Conservation (phyloP, 1,140 invertebrate genomes). For the Aphis craccivora region DNA sequence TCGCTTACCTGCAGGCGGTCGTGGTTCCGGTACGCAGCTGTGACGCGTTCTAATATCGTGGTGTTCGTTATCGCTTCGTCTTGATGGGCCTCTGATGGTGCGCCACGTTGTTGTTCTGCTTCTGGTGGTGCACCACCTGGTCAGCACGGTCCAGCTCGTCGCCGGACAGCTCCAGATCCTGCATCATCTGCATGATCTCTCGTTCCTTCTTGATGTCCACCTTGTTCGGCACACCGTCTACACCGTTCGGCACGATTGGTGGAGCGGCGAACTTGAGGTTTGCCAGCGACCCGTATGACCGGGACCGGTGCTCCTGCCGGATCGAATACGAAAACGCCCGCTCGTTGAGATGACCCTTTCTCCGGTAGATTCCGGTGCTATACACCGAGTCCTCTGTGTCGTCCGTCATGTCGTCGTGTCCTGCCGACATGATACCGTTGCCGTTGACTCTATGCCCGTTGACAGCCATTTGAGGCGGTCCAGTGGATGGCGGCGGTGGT, state of each 20-base stretch:
- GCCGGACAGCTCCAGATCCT: slow-evolving; percentile 82
- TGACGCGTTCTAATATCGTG: background rate
- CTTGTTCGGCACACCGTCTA: slow-evolving; percentile 59
- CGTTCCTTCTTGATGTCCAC: slow-evolving; percentile 85
- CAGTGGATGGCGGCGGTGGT: slow-evolving; percentile 63
- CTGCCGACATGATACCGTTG: slow-evolving; percentile 29
- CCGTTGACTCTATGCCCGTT: slow-evolving; percentile 61
- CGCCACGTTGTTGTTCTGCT: slow-evolving; percentile 34
- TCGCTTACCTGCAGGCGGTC: slow-evolving; percentile 11
- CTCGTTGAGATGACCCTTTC: slow-evolving; percentile 92
- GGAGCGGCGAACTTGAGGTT: slow-evolving; percentile 82
- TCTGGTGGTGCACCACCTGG: slow-evolving; percentile 64
- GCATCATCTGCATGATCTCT: slow-evolving; percentile 90
- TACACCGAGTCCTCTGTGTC: slow-evolving; percentile 74
- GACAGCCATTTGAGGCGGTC: slow-evolving; percentile 61
- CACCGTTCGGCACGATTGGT: slow-evolving; percentile 63
- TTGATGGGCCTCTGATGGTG: slow-evolving; percentile 63
- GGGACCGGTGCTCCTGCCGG: slow-evolving; percentile 87
- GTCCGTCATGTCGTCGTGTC: slow-evolving; percentile 59
- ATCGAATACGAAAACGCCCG: slow-evolving; percentile 93
- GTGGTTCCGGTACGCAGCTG: background rate
- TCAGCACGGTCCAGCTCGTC: slow-evolving; percentile 72
- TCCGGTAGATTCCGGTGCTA: slow-evolving; percentile 85
- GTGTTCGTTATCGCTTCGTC: slow-evolving; percentile 26
- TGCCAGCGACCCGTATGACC: slow-evolving; percentile 88